Evolutionary conservation across 2,888 invertebrate genomes (phyloP), one percentile per base, ranked within the genome.

Genomic region (Tigriopus californicus): DNA sequence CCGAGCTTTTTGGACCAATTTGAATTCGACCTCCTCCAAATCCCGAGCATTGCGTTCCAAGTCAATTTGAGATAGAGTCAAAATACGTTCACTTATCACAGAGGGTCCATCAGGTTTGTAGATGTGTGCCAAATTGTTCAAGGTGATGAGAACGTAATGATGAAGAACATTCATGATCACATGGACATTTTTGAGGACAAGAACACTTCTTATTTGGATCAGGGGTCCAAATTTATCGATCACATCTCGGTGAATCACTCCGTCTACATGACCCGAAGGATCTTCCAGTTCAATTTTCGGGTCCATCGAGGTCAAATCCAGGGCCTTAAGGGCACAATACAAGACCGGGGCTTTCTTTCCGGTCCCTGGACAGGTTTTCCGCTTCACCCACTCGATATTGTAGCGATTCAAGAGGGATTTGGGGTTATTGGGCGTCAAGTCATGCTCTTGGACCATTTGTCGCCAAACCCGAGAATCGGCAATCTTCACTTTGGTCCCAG

Each of bases 141-240:
- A 33, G 33, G 52, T 52, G 18, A 52, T 40, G 11, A 25, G 22
- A 33, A 52, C 52, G 22, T 52, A 52, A 25, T 52, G 52, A 25
- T 52, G 22, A 15, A 24, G 18, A 11, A 52, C 25, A 10, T 24
- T 52, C 52, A 52, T 52, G 24, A 52, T 24, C 15, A 52, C 25
- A 33, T 24, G 25, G n/a, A 52, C 52, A 33, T 52, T 52, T 20
- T 40, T 52, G 10, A 52, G 33, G 10, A 25, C 52, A 1, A 52
- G 4, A 52, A 52, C 24, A 24, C 33, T 52, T 13, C 52, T 22
- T 20, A 20, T 20, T 4, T 24, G 33, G 20, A 52, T 15, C 22
- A 25, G 22, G 15, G 22, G 6, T 20, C 52, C 15, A 24, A 20
- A 52, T 40, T 52, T 4, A 10, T 52, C 52, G 20, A 52, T 52